Conservation (phyloP, 2,888 invertebrate species). For the Drosophila acutilabella region DNA sequence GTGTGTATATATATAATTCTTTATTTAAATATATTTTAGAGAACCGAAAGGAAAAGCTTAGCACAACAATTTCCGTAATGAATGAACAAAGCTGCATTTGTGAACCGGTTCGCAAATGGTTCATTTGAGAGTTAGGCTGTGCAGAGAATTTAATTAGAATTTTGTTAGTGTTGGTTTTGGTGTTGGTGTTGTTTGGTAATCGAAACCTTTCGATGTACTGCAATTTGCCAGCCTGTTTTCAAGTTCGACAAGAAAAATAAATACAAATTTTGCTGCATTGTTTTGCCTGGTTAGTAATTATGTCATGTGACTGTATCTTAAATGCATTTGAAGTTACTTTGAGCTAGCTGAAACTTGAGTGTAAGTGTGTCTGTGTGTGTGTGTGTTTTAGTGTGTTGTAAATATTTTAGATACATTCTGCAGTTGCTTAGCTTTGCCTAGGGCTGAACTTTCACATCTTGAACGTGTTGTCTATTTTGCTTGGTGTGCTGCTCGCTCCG, state of each 20-base stretch:
- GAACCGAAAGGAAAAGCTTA: slow-evolving; percentile 72
- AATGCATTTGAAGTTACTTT: slow-evolving; percentile 63
- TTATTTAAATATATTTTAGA: slow-evolving; percentile 34
- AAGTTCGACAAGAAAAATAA: slow-evolving; percentile 16
- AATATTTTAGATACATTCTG: slow-evolving; percentile 74
- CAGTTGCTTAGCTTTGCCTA: slow-evolving; percentile 59
- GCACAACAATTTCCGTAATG: slow-evolving; percentile 56
- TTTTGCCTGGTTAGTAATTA: slow-evolving; percentile 14
- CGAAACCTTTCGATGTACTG: slow-evolving; percentile 52
- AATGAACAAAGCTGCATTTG: slow-evolving; percentile 16
- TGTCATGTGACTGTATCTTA: slow-evolving; percentile 26
- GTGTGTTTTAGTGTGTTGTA: slow-evolving; percentile 45
- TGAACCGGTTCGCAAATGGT: slow-evolving; percentile 32
- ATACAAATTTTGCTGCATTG: slow-evolving; percentile 16
- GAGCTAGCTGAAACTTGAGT: slow-evolving; percentile 63
- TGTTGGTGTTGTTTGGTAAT: slow-evolving; percentile 11
- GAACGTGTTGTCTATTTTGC: slow-evolving; percentile 37
- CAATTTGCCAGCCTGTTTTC: slow-evolving; percentile 6
- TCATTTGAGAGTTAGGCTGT: slow-evolving; percentile 26
- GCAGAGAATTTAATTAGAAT: slow-evolving; percentile 23
- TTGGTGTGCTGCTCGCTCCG: slow-evolving; percentile 28
- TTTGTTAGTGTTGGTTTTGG: neutral
- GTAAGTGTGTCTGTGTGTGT: slow-evolving; percentile 13
- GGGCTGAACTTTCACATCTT: slow-evolving; percentile 57
- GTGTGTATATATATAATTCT: slow-evolving; percentile 14